phyloP scores from a whole-genome alignment of 2,888 invertebrate genomes.

The Rhagophthalmus giganteus region DNA sequence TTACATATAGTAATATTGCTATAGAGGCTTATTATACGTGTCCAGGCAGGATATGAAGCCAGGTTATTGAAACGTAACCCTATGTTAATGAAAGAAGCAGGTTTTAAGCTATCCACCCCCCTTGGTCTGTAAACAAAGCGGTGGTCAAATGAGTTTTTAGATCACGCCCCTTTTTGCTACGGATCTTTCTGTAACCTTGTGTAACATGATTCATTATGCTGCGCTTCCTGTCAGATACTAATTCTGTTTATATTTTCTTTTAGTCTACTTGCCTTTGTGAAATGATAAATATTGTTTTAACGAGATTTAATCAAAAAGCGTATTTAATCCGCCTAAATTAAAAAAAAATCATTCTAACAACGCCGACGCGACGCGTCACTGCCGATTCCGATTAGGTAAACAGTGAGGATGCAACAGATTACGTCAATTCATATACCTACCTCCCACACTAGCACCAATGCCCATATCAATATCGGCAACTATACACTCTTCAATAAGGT shows the following conservation, averaged over 20 bases:
- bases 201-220: slow-evolving; percentile 27
- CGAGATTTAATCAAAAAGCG: slow-evolving; percentile 21
- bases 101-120: slow-evolving; percentile 47
- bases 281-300: slow-evolving; percentile 36
- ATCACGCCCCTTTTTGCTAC: slow-evolving; percentile 34
- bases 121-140: slow-evolving; percentile 47
- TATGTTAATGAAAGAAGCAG: slow-evolving; percentile 55
- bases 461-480: slow-evolving; percentile 40
- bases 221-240: slow-evolving; percentile 29
- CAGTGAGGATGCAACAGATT: slow-evolving; percentile 43
- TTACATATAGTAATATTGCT: slow-evolving; percentile 19
- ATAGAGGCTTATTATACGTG: slow-evolving; percentile 32
- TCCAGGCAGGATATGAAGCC: slow-evolving; percentile 49
- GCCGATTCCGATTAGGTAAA: slow-evolving; percentile 42
- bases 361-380: no score
- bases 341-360: slow-evolving; percentile 18
- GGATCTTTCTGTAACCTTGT: slow-evolving; percentile 21
- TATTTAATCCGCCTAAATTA: slow-evolving; percentile 11
- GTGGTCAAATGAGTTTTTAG: slow-evolving; percentile 55
- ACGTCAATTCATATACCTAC: slow-evolving; percentile 36
- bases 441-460: slow-evolving; percentile 33
- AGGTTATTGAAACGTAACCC: slow-evolving; percentile 55
- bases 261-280: slow-evolving; percentile 12
- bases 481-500: slow-evolving; percentile 35
- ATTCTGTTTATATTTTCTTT: slow-evolving; percentile 27